Evolutionary conservation across 2,797 vertebrate genomes (phyloP).

Genomic region (Spondyliosoma cantharus): DNA sequence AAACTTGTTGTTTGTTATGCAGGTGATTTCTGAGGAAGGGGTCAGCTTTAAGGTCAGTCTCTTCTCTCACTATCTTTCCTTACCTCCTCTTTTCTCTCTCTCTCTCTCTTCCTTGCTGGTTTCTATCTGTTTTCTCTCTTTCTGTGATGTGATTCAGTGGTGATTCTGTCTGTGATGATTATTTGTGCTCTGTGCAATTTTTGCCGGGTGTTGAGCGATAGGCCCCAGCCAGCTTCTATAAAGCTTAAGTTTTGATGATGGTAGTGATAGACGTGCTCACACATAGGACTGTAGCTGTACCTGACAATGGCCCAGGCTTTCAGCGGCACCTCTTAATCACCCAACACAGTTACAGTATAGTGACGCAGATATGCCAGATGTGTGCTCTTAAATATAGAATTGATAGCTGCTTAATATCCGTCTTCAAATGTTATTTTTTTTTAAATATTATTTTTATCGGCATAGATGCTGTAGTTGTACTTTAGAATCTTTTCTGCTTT

Average conservation of each 20-base stretch:
- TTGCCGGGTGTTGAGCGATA: conserved; percentile 57
- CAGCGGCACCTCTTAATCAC: conserved; percentile 28
- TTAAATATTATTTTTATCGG: no score
- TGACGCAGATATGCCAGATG: conserved; percentile 7
- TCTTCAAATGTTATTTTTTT: not conserved
- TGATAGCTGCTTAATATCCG: conserved; percentile 14
- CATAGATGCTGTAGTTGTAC: not conserved
- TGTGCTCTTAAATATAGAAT: conserved; percentile 14
- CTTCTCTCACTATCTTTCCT: conserved; percentile 70
- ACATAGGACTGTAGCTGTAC: conserved; percentile 26
- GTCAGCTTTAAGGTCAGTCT: conserved; percentile 91
- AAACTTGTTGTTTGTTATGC: conserved; percentile 89
- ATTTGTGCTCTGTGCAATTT: conserved; percentile 65
- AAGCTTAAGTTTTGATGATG: conserved; percentile 27
- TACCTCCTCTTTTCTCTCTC: conserved; percentile 43
- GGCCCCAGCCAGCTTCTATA: conserved; percentile 24
- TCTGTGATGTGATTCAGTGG: conserved; percentile 78
- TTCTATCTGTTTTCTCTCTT: conserved; percentile 30
- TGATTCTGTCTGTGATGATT: conserved; percentile 79
- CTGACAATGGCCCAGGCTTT: conserved; percentile 27
- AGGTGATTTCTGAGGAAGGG: conserved; percentile 91
- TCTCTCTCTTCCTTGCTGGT: conserved; percentile 34
- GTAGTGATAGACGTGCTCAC: conserved; percentile 20
- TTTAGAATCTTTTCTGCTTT: conserved; percentile 21
- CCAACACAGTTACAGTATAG: not conserved